Evolutionary conservation across 2,888 invertebrate genomes (phyloP), one percentile per base, ranked within the genome.

Genomic region (Oligia strigilis): DNA sequence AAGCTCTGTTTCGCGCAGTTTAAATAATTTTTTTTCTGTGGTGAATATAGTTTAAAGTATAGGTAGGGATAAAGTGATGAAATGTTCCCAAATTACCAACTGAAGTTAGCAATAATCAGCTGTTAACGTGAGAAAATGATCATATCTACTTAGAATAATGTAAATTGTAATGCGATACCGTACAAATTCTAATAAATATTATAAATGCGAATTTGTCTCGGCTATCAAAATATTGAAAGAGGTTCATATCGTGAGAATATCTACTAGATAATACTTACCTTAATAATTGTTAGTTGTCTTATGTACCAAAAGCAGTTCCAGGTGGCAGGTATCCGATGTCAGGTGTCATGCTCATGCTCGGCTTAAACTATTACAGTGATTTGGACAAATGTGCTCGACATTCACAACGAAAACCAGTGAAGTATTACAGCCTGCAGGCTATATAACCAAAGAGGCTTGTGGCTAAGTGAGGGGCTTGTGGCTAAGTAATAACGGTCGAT

Each of bases 201-300:
- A 73, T 58, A 65, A 76, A 71, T 64, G 64, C n/a, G 67, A 76
- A 83, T 76, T 76, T 55, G 71, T 78, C 46, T 70, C 46, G 73
- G 64, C 66, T 17, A 71, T 83, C 29, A 60, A 76, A 76, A 62
- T 75, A 49, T 70, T 76, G 36, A 71, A 71, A 74, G 58, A 79
- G 79, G 69, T 58, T 40, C 36, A 72, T 72, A 77, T 66, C 74
- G 77, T 80, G 79, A 80, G 80, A 86, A 88, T 71, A 77, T 79
- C 67, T 73, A 77, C 75, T 82, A 76, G 86, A 90, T 90, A 86
- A 84, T 87, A 82, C 40, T 13, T 40, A 65, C 55, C n/a, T 60
- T 36, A 49, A 58, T 86, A 73, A 65, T 62, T 77, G 71, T 60
- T 36, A 74, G 62, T 60, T 72, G 82, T 81, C 49, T 64, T 36